phyloP scores from a whole-genome alignment of 2,797 vertebrate species.

The Gambelia wislizenii region DNA sequence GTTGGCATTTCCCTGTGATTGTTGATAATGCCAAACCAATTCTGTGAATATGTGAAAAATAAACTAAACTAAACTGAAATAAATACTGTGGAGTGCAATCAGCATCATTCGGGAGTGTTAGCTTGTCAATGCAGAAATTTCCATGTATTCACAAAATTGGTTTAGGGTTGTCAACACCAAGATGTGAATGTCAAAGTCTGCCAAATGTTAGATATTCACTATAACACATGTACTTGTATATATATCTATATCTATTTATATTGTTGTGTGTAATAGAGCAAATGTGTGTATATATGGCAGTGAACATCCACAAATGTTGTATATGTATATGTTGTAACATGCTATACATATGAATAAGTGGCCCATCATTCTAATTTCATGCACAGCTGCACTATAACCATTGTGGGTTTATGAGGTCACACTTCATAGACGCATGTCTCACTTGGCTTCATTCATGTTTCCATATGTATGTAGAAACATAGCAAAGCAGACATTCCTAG shows the following conservation, averaged over 20 bases:
- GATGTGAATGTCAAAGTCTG: neutral
- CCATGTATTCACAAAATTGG: neutral
- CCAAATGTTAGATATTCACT: neutral
- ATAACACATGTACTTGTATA: neutral
- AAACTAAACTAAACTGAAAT: no score
- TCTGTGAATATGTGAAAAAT: neutral
- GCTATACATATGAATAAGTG: constrained; percentile 74
- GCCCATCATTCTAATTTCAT: constrained; percentile 75
- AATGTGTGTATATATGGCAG: constrained; percentile 37
- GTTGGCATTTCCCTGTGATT: neutral
- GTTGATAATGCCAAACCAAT: neutral
- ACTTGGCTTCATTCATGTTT: constrained; percentile 92
- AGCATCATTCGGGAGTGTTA: neutral
- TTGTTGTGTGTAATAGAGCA: constrained; percentile 49
- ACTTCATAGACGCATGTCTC: constrained; percentile 92
- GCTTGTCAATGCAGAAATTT: neutral
- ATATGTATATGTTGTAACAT: constrained; percentile 72
- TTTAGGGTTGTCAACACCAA: no score
- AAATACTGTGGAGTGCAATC: neutral
- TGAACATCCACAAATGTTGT: constrained; percentile 60
- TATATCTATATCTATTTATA: no score
- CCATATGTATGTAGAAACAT: constrained; percentile 99
- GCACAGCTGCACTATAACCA: constrained; percentile 75
- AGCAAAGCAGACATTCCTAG: constrained; percentile 99
- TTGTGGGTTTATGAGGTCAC: constrained; percentile 75